These are phyloP conservation scores for Seira ritae DNA, from an alignment of 2,888 invertebrate genomes.

Conservation along the genomic window DNA sequence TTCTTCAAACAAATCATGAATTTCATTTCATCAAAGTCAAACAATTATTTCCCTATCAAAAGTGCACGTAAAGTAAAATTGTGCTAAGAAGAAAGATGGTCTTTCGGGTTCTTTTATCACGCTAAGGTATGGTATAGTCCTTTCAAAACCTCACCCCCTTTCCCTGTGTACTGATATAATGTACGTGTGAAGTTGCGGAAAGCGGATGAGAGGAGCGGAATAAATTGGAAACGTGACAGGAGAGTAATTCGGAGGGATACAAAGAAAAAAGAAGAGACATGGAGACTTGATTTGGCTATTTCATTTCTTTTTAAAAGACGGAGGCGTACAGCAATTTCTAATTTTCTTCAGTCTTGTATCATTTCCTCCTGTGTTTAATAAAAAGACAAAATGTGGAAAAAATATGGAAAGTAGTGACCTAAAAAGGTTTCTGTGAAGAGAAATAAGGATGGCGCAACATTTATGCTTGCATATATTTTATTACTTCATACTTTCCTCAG, in stretches of 20 bases:
- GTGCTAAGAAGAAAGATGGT: not conserved
- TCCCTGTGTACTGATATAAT: not conserved
- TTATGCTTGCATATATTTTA: too few relatives aligned
- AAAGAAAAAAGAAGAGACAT: conserved; percentile 42
- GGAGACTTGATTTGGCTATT: conserved; percentile 50
- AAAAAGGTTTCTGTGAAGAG: too few relatives aligned
- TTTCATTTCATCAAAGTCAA: conserved; percentile 64
- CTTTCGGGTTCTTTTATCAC: not conserved
- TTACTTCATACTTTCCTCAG: too few relatives aligned
- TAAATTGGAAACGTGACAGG: conserved; percentile 64
- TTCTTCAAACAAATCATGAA: conserved; percentile 64
- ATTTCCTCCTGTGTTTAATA: not conserved
- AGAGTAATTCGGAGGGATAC: conserved; percentile 60
- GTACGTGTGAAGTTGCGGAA: conserved; percentile 56
- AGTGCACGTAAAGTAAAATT: conserved; percentile 53
- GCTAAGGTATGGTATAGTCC: too few relatives aligned
- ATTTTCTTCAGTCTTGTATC: not conserved
- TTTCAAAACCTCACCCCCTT: too few relatives aligned
- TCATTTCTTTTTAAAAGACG: conserved; percentile 2
- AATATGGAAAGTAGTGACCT: not conserved
- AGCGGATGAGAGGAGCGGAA: conserved; percentile 62
- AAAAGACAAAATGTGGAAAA: not conserved
- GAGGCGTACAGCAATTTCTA: not conserved
- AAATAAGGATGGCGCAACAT: too few relatives aligned
- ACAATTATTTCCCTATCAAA: conserved; percentile 63